Evolutionary conservation across 2,797 vertebrate species (phyloP).

Genomic region (Ciconia nigra): DNA sequence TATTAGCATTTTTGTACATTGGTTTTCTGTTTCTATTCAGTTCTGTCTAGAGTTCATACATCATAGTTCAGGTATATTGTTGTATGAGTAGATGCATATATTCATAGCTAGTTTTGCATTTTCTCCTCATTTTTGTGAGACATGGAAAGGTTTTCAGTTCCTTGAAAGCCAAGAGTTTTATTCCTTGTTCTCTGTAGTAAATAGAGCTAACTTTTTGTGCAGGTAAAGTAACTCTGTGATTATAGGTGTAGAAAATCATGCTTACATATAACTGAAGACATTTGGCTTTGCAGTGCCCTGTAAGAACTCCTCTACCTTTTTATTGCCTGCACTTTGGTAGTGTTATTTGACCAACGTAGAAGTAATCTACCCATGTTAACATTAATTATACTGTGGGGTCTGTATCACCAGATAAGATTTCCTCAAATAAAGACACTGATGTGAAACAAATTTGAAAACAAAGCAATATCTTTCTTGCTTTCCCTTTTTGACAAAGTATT

Average conservation of each 20-base stretch:
- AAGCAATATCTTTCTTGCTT: neutral
- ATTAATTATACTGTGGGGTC: neutral
- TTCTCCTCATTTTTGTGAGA: neutral
- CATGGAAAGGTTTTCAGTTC: neutral
- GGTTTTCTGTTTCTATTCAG: neutral
- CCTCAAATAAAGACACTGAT: neutral
- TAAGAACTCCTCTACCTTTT: neutral
- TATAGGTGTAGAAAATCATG: neutral
- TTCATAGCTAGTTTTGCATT: neutral
- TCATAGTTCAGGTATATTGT: neutral
- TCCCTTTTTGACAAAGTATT: neutral
- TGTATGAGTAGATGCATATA: neutral
- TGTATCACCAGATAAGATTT: neutral
- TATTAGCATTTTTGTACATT: neutral
- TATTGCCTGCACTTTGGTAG: neutral
- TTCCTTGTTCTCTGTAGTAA: neutral
- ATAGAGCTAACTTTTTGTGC: neutral
- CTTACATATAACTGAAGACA: neutral
- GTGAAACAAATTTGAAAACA: neutral
- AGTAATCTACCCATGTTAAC: neutral
- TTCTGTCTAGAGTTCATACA: neutral
- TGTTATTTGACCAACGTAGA: neutral
- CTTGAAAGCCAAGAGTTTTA: neutral
- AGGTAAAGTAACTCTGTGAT: neutral
- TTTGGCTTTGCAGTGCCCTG: neutral